Evolutionary conservation across 1,140 invertebrate species (phyloP).

Genomic region (Drosophila albomicans): DNA sequence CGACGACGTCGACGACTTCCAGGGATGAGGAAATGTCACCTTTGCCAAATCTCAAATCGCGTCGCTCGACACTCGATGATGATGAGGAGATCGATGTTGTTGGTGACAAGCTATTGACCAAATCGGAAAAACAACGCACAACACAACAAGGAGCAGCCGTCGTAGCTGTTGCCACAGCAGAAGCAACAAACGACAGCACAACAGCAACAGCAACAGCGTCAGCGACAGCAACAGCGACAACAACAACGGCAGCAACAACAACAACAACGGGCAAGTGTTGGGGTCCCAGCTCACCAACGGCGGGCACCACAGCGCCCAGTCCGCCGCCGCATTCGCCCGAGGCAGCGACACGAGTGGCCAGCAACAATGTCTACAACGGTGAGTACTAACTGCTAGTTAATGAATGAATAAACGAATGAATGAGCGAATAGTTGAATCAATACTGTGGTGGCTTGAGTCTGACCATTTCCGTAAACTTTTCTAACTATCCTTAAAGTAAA

Average conservation of each 20-base stretch:
- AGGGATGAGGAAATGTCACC: slow-evolving; percentile 53
- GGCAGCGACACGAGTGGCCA: slow-evolving; percentile 86
- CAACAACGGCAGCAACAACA: slow-evolving; percentile 61
- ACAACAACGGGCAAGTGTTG: slow-evolving; percentile 87
- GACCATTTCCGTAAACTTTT: no score
- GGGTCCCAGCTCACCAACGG: slow-evolving; percentile 90
- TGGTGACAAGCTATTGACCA: slow-evolving; percentile 85
- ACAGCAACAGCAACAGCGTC: slow-evolving; percentile 58
- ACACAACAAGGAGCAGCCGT: slow-evolving; percentile 66
- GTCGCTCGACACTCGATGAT: slow-evolving; percentile 86
- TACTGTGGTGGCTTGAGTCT: background rate
- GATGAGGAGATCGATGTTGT: slow-evolving; percentile 94
- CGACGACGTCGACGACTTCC: slow-evolving; percentile 37
- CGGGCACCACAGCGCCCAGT: slow-evolving; percentile 90
- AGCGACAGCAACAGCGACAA: slow-evolving; percentile 58
- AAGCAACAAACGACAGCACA: slow-evolving; percentile 73
- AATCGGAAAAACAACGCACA: slow-evolving; percentile 84
- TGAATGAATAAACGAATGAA: slow-evolving; percentile 16
- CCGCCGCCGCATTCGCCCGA: slow-evolving; percentile 88
- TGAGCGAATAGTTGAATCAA: slow-evolving; percentile 6
- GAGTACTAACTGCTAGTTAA: slow-evolving; percentile 68
- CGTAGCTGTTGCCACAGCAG: slow-evolving; percentile 44
- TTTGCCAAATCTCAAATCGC: slow-evolving; percentile 67
- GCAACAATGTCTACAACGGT: slow-evolving; percentile 89
- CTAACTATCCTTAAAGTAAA: background rate